These are phyloP conservation scores for Drosophila quinaria DNA, from an alignment of 2,888 invertebrate genomes.

Conservation along the genomic window DNA sequence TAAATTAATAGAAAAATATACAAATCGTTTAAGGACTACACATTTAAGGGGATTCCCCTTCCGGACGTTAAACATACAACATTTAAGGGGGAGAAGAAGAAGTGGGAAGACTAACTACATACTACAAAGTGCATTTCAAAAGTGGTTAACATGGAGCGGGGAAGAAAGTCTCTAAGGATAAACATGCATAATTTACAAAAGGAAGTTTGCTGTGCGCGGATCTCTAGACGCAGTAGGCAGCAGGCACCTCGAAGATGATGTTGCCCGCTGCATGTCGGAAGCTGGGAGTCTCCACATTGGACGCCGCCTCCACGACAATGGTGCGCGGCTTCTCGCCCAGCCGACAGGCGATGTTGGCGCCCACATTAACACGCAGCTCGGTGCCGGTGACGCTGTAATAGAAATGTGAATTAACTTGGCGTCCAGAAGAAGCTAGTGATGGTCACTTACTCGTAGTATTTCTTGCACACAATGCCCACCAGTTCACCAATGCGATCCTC, in stretches of 20 bases:
- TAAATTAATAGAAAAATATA: constrained; percentile 57
- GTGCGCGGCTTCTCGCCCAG: constrained; percentile 92
- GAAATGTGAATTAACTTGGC: background rate
- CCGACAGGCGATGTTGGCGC: constrained; percentile 92
- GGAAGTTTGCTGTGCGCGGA: background rate
- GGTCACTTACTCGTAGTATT: constrained; percentile 90
- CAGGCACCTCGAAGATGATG: constrained; percentile 85
- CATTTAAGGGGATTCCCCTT: constrained; percentile 6
- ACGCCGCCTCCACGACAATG: constrained; percentile 83
- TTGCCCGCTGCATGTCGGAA: constrained; percentile 83
- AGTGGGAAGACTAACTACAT: constrained; percentile 13
- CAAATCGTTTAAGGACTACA: constrained; percentile 35
- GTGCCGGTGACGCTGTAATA: constrained; percentile 88
- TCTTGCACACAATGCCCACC: constrained; percentile 92
- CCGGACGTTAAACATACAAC: constrained; percentile 31
- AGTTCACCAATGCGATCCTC: constrained; percentile 95
- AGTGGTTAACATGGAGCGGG: background rate
- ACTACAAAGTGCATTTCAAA: constrained; percentile 10
- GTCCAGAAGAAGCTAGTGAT: no score
- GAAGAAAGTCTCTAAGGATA: constrained; percentile 23
- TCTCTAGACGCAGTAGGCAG: constrained; percentile 83
- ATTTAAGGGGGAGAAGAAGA: constrained; percentile 19
- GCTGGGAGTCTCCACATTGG: constrained; percentile 83
- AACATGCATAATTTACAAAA: constrained; percentile 63
- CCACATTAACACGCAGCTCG: constrained; percentile 91